Base-by-base conservation (phyloP, 2,113 vertebrate species). In the Lepus timidus region DNA sequence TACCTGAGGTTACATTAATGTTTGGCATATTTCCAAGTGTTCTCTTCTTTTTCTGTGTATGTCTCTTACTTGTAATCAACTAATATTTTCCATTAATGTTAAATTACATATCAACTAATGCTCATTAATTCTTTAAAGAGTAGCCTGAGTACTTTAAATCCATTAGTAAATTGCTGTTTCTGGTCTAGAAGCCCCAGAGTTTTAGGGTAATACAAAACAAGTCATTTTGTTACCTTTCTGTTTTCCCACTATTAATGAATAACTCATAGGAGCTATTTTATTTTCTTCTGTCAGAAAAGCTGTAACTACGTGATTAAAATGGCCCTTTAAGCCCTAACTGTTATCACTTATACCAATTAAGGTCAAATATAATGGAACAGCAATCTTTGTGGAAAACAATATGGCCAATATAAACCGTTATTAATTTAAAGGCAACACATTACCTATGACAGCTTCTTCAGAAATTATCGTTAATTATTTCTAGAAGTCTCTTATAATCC, bases 331-430 rank as follows among this genome's bases (percentile, higher is more conserved):
- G 96, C 88, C 96, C 96, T 97, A 97, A 96, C 94, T 96, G 95
- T 97, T 98, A 98, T 98, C 96, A 98, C 96, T 98, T 98, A 98
- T 91, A 95, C 96, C 97, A 98, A 98, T 98, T 98, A 98, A 98
- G 97, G 97, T 98, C 97, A 98, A 97, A 97, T 80, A 96, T 88
- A 98, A 95, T 91, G 52, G 78, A 97, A 96, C 27, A 96, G 73
- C 22, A 91, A n/a, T 93, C 88, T 97, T 97, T 87, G 49, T 95
- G 51, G 89, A 97, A 97, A 98, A 96, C 90, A 97, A 80, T 94
- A 58, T 73, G 79, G 78, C 14, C 73, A 97, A 96, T 91, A 82
- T 96, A 98, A 98, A 95, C 61, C 20, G 52, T 88, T 94, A 94
- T 97, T 98, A 97, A 98, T 97, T 97, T 97, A 93, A 96, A 96